These are phyloP conservation scores for Nomada hirtipes DNA, from an alignment of 2,888 invertebrate species.

Conservation along the genomic window DNA sequence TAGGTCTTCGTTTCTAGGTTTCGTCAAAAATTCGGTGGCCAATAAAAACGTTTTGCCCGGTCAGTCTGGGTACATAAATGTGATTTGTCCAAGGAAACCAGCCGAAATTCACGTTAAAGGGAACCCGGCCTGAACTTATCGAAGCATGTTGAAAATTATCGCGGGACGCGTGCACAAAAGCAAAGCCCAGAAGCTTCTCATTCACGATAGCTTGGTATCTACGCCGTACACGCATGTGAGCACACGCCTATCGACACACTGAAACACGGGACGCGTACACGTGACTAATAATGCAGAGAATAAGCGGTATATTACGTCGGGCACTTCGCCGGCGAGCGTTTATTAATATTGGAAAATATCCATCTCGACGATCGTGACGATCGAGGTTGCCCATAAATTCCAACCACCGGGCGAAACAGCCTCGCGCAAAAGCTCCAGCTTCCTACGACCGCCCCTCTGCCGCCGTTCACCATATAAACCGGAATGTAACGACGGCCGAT, in stretches of 20 bases:
- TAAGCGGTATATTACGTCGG: constrained; percentile 61
- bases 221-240: neutral
- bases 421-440: constrained; percentile 30
- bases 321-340: constrained; percentile 58
- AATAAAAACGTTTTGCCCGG: too few species aligned
- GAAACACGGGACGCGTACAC: neutral
- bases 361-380: constrained; percentile 60
- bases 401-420: constrained; percentile 39
- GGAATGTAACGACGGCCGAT: constrained; percentile 46
- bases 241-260: neutral
- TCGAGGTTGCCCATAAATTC: constrained; percentile 64
- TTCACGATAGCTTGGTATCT: constrained; percentile 17
- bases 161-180: constrained; percentile 34
- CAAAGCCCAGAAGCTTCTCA: constrained; percentile 35
- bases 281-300: constrained; percentile 65
- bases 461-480: constrained; percentile 44
- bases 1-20: too few species aligned
- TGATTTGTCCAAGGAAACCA: too few species aligned
- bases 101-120: neutral
- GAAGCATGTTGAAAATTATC: constrained; percentile 32
- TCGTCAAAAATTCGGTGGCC: too few species aligned
- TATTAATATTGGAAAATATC: constrained; percentile 74
- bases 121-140: neutral
- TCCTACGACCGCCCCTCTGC: constrained; percentile 24
- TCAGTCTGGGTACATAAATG: too few species aligned